Conservation (phyloP, 2,113 vertebrate genomes). For the Psittacula cyanocephala region DNA sequence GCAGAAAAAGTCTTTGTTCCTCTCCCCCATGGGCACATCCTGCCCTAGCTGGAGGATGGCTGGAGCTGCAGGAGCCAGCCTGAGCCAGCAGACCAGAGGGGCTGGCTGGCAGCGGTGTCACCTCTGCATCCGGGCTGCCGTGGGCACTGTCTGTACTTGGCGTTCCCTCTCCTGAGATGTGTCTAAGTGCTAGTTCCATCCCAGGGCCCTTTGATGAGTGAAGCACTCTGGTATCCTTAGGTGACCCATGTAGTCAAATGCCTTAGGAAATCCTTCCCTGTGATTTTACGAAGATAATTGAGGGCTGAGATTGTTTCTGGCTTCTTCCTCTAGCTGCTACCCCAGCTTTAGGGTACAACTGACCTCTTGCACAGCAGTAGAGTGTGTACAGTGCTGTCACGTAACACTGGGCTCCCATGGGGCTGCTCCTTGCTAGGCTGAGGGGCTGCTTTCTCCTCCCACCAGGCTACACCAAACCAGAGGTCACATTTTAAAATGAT, state of each 20-base stretch:
- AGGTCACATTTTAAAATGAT: slow-evolving; percentile 46
- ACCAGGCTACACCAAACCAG: not conserved
- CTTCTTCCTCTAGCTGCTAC: not conserved
- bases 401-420: fast-evolving
- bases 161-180: not conserved
- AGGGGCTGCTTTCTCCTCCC: not conserved
- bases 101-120: not conserved
- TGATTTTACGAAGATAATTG: not conserved
- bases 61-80: not conserved
- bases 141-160: not conserved
- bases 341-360: not conserved
- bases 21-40: not conserved
- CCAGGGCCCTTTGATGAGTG: not conserved
- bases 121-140: not conserved
- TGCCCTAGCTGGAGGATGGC: not conserved
- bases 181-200: not conserved
- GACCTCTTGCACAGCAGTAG: not conserved
- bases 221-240: not conserved
- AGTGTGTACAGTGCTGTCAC: not conserved
- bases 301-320: not conserved
- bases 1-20: not conserved
- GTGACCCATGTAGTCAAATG: fast-evolving
- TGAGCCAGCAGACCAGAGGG: not conserved
- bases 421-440: not conserved
- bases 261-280: not conserved